phyloP scores from a whole-genome alignment of 2,113 vertebrate species.

The Tringa solitaria region DNA sequence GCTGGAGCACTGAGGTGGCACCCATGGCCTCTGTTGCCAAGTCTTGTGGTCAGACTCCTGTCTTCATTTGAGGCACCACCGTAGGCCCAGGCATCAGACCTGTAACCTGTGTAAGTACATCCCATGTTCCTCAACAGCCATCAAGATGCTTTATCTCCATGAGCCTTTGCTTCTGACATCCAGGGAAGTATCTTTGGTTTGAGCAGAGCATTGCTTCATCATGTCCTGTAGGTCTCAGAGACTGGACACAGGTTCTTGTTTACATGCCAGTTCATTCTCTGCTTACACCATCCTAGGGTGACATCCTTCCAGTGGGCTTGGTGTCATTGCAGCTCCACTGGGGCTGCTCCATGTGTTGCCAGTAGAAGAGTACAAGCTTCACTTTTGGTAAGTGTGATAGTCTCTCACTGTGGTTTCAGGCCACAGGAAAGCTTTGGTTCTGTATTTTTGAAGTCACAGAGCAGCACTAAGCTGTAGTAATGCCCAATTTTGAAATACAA shows the following conservation, averaged over 20 bases:
- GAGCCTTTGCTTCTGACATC: background rate
- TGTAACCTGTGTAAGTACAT: background rate
- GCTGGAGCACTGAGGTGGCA: background rate
- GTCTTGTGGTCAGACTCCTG: fast-evolving
- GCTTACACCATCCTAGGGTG: fast-evolving
- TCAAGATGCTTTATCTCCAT: background rate
- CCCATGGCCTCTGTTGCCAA: background rate
- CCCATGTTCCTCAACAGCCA: background rate
- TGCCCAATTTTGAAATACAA: background rate
- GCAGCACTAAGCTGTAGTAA: background rate
- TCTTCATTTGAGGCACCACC: fast-evolving
- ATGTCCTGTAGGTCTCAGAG: background rate
- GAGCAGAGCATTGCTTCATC: background rate
- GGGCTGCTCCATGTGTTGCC: background rate
- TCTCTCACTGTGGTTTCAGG: background rate
- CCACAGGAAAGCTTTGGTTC: background rate
- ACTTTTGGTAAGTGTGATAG: background rate
- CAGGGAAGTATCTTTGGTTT: background rate
- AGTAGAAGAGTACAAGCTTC: background rate
- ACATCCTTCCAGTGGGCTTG: background rate
- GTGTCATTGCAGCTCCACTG: background rate
- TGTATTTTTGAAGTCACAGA: background rate
- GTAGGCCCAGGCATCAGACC: background rate
- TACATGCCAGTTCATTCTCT: background rate
- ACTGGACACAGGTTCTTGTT: background rate